Base-by-base conservation (phyloP, 2,888 invertebrate genomes). In the Acrobasis consociella region DNA sequence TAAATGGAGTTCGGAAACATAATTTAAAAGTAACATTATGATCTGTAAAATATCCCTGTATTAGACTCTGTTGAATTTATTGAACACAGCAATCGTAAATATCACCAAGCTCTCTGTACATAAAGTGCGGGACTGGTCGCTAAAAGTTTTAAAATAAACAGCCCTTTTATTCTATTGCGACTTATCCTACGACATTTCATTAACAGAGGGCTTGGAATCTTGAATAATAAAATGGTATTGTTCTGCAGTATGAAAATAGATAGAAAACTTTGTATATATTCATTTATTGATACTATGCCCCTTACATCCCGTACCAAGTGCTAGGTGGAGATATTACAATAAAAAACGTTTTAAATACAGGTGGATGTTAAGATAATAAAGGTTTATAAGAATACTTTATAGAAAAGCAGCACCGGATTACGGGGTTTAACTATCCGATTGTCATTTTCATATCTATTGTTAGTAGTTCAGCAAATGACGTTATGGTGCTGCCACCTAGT, bases 21-120 rank as follows among this genome's bases (percentile, higher is more conserved):
- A 78, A 79, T 81, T 74, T 79, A 80, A 82, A 83, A 81, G 76
- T 69, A 76, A 82, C 77, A 74, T 84, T 82, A 83, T 80, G 80
- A 82, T 88, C 75, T 83, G 81, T 89, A 91, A 91, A 90, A 87
- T 89, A 91, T 91, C 91, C 91, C 91, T 91, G 91, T 91, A 91
- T 91, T 83, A 83, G 81, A 91, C 91, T 91, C 90, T 91, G 91
- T 91, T 86, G 85, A 83, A 83, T 89, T 87, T 83, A 82, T 79
- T 90, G 90, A 90, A 90, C 90, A 91, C 91, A 84, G 82, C 77
- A 79, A 79, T 81, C 81, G 77, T 78, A 72, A 75, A 70, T 37
- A 71, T 78, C 77, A 82, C 16, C 86, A 87, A 89, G 86, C 81
- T 76, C 80, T 76, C 71, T 64, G 71, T 67, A 62, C 67, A 68